Evolutionary conservation across 2,797 vertebrate genomes (phyloP).

Genomic region (Neostethus bicornis): DNA sequence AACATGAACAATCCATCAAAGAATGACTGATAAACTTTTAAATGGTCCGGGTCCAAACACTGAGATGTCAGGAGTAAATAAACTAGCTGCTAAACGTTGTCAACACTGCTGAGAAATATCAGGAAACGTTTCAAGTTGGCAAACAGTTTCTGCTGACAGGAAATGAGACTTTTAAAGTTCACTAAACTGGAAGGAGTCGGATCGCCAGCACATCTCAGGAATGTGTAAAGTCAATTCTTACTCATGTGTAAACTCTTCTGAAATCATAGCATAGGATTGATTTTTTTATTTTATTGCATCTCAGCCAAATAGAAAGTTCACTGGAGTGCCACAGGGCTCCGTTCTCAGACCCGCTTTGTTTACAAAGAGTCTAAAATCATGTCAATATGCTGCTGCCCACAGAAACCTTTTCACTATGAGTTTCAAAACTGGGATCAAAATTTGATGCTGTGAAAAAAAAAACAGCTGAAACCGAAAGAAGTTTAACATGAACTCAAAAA

Average conservation of each 20-base stretch:
- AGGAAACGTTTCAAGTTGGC: neutral
- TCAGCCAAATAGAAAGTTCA: neutral
- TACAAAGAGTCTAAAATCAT: too few relatives aligned
- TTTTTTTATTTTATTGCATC: too few relatives aligned
- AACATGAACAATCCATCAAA: neutral
- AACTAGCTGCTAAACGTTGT: neutral
- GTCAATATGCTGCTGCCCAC: too few relatives aligned
- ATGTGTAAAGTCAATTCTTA: neutral
- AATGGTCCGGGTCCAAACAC: neutral
- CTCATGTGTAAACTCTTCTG: too few relatives aligned
- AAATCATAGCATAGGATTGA: too few relatives aligned
- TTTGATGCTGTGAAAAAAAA: too few relatives aligned
- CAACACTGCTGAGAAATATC: slow-evolving; percentile 12
- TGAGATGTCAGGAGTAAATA: slow-evolving; percentile 15
- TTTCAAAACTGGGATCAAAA: too few relatives aligned
- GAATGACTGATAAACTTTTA: slow-evolving; percentile 11
- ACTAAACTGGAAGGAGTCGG: neutral
- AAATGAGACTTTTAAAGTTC: neutral
- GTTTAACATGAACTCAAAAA: too few relatives aligned
- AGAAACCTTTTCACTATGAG: too few relatives aligned
- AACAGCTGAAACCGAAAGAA: too few relatives aligned
- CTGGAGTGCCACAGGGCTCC: neutral
- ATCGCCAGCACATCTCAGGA: neutral
- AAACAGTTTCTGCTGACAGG: neutral
- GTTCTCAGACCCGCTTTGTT: neutral